phyloP scores from a whole-genome alignment of 2,797 vertebrate species.

The Vultur gryphus region DNA sequence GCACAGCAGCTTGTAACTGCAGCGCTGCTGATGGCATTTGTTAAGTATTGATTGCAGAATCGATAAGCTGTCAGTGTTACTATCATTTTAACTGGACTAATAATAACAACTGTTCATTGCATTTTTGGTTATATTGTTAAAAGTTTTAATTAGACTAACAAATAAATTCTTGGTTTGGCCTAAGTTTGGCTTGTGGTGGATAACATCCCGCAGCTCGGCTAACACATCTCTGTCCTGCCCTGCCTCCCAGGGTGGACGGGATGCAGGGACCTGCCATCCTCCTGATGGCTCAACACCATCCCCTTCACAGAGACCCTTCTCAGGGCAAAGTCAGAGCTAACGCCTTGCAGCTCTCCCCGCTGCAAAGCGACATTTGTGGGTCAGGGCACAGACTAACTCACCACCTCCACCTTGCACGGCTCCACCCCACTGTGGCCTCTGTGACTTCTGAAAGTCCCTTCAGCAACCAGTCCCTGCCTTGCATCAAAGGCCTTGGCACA shows the following conservation, averaged over 20 bases:
- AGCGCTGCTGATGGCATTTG: neutral
- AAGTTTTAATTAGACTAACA: neutral
- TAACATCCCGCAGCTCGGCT: neutral
- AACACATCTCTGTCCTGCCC: neutral
- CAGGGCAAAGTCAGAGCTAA: neutral
- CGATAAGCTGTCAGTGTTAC: neutral
- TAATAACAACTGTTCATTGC: neutral
- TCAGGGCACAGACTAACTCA: neutral
- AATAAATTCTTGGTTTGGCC: neutral
- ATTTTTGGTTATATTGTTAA: neutral
- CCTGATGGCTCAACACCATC: neutral
- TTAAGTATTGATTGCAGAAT: neutral
- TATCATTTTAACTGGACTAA: neutral
- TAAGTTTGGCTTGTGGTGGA: neutral
- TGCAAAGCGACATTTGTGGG: neutral
- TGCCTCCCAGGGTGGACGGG: neutral
- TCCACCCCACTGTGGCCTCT: accelerated
- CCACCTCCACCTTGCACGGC: neutral
- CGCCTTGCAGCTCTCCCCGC: accelerated
- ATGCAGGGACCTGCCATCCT: neutral
- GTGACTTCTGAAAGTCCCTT: neutral
- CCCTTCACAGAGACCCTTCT: neutral
- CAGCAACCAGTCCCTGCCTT: too few species aligned
- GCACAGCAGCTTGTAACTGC: neutral
- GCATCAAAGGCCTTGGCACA: neutral